These are phyloP conservation scores for Halcyon leucocephala DNA, from an alignment of 2,797 vertebrate species.

Conservation along the genomic window DNA sequence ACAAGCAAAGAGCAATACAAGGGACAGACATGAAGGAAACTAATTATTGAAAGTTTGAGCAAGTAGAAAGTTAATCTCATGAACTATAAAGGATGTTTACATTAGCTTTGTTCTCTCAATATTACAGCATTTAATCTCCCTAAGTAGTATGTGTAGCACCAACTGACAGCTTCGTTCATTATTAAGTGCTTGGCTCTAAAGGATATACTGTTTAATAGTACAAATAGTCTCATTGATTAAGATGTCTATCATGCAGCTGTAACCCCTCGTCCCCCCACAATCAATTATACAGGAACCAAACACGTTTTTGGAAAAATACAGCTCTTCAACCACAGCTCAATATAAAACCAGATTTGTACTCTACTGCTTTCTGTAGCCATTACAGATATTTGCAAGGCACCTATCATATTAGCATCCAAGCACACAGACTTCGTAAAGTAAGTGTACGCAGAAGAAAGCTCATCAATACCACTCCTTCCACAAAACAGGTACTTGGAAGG, in stretches of 20 bases:
- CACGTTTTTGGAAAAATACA: not conserved
- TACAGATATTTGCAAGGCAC: not conserved
- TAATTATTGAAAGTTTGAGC: not conserved
- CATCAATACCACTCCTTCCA: not conserved
- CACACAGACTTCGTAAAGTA: not conserved
- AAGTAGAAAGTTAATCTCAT: conserved; percentile 3
- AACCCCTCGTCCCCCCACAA: not conserved
- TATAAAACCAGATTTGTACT: not conserved
- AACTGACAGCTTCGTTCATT: not conserved
- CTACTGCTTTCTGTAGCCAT: not conserved
- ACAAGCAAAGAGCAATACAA: not conserved
- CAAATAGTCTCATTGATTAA: not conserved
- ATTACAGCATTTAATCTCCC: not conserved
- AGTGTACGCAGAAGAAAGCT: not conserved
- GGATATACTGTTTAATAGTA: not conserved
- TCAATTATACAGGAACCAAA: not conserved
- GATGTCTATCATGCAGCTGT: not conserved
- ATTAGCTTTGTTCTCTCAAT: not conserved
- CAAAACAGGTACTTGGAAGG: not conserved
- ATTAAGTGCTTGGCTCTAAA: not conserved
- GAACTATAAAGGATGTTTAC: conserved; percentile 34
- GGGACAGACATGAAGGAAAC: not conserved
- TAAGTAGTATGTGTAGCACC: not conserved
- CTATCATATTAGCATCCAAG: not conserved
- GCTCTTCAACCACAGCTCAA: not conserved